phyloP scores from a whole-genome alignment of 2,797 vertebrate species.

The Poliocrania exsul region DNA sequence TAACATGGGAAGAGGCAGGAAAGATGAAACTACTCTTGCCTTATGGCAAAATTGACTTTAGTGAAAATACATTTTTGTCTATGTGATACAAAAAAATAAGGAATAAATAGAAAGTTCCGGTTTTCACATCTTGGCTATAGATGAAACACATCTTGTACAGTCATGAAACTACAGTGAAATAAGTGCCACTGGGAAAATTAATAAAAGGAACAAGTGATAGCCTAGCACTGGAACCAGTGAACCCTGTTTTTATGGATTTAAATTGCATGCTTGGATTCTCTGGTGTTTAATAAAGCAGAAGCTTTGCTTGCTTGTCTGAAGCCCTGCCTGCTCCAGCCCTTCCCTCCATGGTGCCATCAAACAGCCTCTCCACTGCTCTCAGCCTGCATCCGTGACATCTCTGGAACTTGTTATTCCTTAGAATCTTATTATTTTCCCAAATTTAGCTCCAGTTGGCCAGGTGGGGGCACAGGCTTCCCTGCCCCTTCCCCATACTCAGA shows the following conservation, averaged over 20 bases:
- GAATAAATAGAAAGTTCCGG: slow-evolving; percentile 3
- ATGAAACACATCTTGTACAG: slow-evolving; percentile 21
- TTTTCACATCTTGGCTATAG: slow-evolving; percentile 1
- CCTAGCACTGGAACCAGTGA: neutral
- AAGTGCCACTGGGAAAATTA: slow-evolving; percentile 47
- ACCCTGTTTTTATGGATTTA: neutral
- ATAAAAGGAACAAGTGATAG: slow-evolving; percentile 34
- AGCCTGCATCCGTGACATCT: neutral
- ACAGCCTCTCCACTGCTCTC: neutral
- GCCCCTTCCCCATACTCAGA: neutral
- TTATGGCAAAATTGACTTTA: neutral
- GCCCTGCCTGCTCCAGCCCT: neutral
- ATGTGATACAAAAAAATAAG: slow-evolving; percentile 1
- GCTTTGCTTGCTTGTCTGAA: neutral
- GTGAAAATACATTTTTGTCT: slow-evolving; percentile 29
- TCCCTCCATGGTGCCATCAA: neutral
- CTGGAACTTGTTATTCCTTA: neutral
- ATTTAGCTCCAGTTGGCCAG: neutral
- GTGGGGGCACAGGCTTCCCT: neutral
- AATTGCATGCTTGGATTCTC: slow-evolving; percentile 13
- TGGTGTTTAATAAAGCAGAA: slow-evolving; percentile 27
- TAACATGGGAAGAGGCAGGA: neutral
- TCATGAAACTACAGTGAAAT: neutral
- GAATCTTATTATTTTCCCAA: neutral
- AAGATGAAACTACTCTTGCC: slow-evolving; percentile 9